A percentile compares a stretch with the other conserved stretches of the same genome.
Evolutionary conservation across 2,113 vertebrate species (phyloP).

Genomic region (Gallinago jamesoni): DNA sequence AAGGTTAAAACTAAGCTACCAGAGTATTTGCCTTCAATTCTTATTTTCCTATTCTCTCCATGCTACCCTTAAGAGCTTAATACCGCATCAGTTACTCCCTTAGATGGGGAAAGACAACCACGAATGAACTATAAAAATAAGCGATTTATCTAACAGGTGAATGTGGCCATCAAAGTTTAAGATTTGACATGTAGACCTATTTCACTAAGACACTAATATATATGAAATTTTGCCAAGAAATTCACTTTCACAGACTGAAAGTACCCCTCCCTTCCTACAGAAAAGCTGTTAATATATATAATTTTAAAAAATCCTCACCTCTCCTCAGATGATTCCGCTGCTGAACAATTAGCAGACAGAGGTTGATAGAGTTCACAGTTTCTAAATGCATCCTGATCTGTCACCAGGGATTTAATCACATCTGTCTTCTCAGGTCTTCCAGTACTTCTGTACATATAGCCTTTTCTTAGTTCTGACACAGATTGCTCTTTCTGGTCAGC

Average conservation of each 20-base stretch:
- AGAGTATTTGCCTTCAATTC: neutral
- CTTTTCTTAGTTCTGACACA: neutral
- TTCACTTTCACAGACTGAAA: neutral
- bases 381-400: neutral
- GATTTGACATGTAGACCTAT: neutral
- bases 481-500: neutral
- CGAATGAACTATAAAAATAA: neutral
- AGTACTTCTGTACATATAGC: neutral
- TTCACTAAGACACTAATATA: neutral
- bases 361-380: neutral
- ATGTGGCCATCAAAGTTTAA: neutral
- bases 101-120: neutral
- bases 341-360: neutral
- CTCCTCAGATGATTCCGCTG: constrained; percentile 9
- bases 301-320: neutral
- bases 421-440: neutral
- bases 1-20: neutral
- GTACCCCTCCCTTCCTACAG: accelerated
- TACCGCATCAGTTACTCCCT: neutral
- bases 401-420: neutral
- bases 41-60: neutral
- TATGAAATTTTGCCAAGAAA: neutral
- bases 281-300: neutral
- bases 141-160: neutral
- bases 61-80: neutral